Conservation (phyloP, 2,888 invertebrate species). For the Zaprionus lineosus region DNA sequence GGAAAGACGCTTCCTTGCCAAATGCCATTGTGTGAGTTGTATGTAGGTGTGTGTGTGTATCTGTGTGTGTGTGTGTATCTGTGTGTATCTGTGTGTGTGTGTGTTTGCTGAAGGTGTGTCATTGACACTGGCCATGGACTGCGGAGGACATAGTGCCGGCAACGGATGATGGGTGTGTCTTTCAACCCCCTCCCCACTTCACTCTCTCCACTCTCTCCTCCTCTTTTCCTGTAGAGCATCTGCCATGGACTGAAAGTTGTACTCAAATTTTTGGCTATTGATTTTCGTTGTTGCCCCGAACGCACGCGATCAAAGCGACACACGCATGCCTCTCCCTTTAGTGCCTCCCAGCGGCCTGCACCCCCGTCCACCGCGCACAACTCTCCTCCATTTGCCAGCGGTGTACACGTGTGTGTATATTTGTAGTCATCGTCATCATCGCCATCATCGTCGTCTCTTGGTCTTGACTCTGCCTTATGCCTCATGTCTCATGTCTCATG, state of each 20-base stretch:
- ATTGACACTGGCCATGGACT: constrained; percentile 51
- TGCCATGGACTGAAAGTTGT: constrained; percentile 25
- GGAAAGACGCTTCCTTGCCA: constrained; percentile 45
- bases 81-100: constrained; percentile 24
- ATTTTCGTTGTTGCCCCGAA: constrained; percentile 43
- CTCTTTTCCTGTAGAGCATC: constrained; percentile 32
- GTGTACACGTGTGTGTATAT: constrained; percentile 8
- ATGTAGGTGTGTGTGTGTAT: constrained; percentile 16
- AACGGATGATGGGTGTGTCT: constrained; percentile 49
- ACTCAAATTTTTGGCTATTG: constrained; percentile 61
- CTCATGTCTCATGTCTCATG: not conserved
- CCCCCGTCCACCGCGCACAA: not conserved
- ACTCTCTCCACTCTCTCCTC: not conserved
- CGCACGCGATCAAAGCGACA: constrained; percentile 62
- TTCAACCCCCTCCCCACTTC: constrained; percentile 30
- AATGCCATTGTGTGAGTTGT: constrained; percentile 6
- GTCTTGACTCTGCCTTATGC: not conserved
- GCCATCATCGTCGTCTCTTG: constrained; percentile 11
- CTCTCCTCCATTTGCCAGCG: not conserved
- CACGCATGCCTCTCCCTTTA: constrained; percentile 49
- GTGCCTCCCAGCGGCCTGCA: not conserved
- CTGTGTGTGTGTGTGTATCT: constrained; percentile 18
- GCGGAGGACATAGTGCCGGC: too few relatives aligned
- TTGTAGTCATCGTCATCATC: constrained; percentile 9
- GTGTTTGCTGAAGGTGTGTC: constrained; percentile 62